Evolutionary conservation across 2,888 invertebrate species (phyloP).

Genomic region (Cyclophora albipunctata): DNA sequence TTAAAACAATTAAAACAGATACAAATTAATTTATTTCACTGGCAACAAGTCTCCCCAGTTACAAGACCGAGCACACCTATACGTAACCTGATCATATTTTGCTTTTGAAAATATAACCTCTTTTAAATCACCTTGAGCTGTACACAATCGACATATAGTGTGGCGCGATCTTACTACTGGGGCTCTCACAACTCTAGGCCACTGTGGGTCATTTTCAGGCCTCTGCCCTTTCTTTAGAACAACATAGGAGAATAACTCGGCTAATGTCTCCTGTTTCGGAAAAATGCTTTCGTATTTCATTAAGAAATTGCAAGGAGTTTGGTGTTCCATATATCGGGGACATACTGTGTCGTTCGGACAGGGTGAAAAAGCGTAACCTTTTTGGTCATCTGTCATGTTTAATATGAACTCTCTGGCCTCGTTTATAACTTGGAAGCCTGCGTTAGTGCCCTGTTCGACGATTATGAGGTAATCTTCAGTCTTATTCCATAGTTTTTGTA

Average conservation of each 20-base stretch:
- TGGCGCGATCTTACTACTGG: slow-evolving; percentile 81
- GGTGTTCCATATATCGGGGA: slow-evolving; percentile 79
- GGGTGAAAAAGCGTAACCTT: slow-evolving; percentile 84
- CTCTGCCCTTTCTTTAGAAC: slow-evolving; percentile 85
- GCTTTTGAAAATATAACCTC: slow-evolving; percentile 85
- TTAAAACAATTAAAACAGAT: neutral
- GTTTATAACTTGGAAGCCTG: slow-evolving; percentile 86
- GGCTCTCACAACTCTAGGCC: slow-evolving; percentile 89
- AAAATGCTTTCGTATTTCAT: slow-evolving; percentile 76
- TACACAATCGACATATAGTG: slow-evolving; percentile 86
- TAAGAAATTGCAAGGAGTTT: slow-evolving; percentile 87
- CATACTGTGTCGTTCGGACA: slow-evolving; percentile 90
- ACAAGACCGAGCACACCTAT: slow-evolving; percentile 82
- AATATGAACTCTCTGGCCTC: slow-evolving; percentile 90
- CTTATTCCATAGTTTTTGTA: slow-evolving; percentile 90
- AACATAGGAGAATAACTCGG: slow-evolving; percentile 84
- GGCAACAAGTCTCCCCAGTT: slow-evolving; percentile 90
- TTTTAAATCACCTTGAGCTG: slow-evolving; percentile 80
- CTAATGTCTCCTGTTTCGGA: slow-evolving; percentile 46
- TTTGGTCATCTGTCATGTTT: slow-evolving; percentile 51
- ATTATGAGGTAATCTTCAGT: slow-evolving; percentile 87
- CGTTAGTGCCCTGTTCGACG: slow-evolving; percentile 87
- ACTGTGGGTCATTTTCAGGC: slow-evolving; percentile 69
- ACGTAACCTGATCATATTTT: slow-evolving; percentile 85
- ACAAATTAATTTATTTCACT: slow-evolving; percentile 51